Evolutionary conservation across 2,888 invertebrate genomes (phyloP), one percentile per base, ranked within the genome.

Genomic region (Doris montereyensis): DNA sequence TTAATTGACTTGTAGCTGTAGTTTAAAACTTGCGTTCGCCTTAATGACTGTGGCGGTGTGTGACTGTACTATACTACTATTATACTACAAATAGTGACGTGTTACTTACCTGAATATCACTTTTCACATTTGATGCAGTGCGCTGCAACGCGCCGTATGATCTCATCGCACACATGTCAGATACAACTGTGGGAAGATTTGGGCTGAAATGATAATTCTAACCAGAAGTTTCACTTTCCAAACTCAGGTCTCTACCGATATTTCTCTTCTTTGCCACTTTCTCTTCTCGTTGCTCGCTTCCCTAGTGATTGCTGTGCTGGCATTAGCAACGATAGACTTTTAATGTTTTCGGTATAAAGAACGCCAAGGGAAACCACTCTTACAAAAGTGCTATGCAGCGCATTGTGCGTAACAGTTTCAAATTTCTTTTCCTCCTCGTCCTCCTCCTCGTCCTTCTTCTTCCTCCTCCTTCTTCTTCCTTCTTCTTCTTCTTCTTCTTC

Each of bases 261-360:
- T n/a, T n/a, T n/a, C n/a, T n/a, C n/a, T n/a, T n/a, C n/a, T n/a
- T n/a, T n/a, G n/a, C 52, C 17, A 41, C 17, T 41, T 17, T 17
- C 52, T 17, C 52, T 41, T 10, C 17, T 41, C 17, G 52, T 41
- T 41, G 52, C 17, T 41, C 10, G 81, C 81, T 81, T 81, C 81
- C 81, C 70, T 81, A 81, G 81, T 71, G 79, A 81, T 77, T 57
- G 62, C 62, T 65, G 41, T 17, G 70, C 71, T 30, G 35, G 71
- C 77, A 62, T 70, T 77, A 79, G 79, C 79, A 81, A 80, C 81
- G 10, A 10, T 21, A 10, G 67, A 3, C 24, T 2, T 26, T 26
- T 13, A 13, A 5, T 62, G 62, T 62, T 62, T 13, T n/a, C n/a
- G 21, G 21, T 62, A 13, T 41, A 41, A 17, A 41, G 17, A 41